A percentile compares a stretch with the other conserved stretches of the same genome.
Conservation (phyloP, 1,140 invertebrate species). For the Drosophila funebris region DNA sequence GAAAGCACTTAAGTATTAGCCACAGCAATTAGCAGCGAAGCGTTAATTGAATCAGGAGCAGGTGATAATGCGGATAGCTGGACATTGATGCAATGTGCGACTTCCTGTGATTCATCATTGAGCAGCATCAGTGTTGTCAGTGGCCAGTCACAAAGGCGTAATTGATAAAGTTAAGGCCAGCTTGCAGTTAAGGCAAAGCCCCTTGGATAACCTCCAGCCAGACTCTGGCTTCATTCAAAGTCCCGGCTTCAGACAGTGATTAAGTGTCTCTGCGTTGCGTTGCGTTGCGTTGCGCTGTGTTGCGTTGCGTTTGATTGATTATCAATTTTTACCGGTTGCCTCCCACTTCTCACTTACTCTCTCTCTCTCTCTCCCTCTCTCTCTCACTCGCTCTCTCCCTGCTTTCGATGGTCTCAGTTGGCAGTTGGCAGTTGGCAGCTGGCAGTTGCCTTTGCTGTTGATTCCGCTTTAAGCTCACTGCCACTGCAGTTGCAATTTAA, state of each 20-base stretch:
- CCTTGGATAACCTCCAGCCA: slow-evolving; percentile 6
- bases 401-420: no score
- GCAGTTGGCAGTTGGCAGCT: slow-evolving; percentile 1
- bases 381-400: background rate
- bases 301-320: slow-evolving; percentile 66
- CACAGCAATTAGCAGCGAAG: slow-evolving; percentile 42
- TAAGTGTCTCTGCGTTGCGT: slow-evolving; percentile 67
- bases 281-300: slow-evolving; percentile 37
- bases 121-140: slow-evolving; percentile 36
- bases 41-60: slow-evolving; percentile 70
- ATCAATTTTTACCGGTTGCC: slow-evolving; percentile 66
- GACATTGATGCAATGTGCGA: slow-evolving; percentile 31
- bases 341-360: no score
- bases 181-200: background rate
- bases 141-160: slow-evolving; percentile 46
- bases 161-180: slow-evolving; percentile 72
- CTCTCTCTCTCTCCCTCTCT: slow-evolving; percentile 4
- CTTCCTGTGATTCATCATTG: slow-evolving; percentile 69
- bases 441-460: background rate
- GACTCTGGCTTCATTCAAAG: background rate
- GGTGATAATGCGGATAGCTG: slow-evolving; percentile 36
- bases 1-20: background rate
- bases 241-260: slow-evolving; percentile 63
- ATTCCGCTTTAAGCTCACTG: slow-evolving; percentile 16
- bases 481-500: slow-evolving; percentile 61